phyloP scores from a whole-genome alignment of 2,888 invertebrate species.

The Endotricha flammealis region DNA sequence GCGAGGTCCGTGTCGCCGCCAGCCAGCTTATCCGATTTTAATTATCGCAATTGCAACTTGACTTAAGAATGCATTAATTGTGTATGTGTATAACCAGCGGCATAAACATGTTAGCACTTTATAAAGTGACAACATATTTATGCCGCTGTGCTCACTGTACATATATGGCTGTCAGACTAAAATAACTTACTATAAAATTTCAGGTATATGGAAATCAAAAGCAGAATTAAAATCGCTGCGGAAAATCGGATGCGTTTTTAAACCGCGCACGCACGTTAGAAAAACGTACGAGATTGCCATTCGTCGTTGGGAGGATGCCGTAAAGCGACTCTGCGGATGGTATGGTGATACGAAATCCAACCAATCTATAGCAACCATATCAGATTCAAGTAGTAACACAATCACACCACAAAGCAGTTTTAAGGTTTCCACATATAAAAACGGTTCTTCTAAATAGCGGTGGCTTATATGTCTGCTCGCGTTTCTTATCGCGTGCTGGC shows the following conservation, averaged over 20 bases:
- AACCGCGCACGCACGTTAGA: constrained; percentile 57
- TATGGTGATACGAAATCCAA: constrained; percentile 41
- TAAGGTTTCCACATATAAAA: constrained; percentile 32
- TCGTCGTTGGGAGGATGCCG: constrained; percentile 78
- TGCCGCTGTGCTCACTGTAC: constrained; percentile 3
- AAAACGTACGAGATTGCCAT: constrained; percentile 53
- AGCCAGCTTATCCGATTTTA: no score
- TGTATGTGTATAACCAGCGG: no score
- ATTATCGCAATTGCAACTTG: no score
- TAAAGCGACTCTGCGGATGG: constrained; percentile 78
- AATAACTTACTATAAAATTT: constrained; percentile 18
- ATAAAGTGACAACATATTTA: no score
- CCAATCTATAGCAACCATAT: constrained; percentile 24
- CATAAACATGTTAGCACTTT: no score
- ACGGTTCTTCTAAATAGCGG: constrained; percentile 50
- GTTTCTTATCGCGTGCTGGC: constrained; percentile 40
- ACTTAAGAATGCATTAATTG: no score
- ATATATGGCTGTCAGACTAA: constrained; percentile 3
- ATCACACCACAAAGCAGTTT: constrained; percentile 39
- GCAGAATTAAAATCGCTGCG: constrained; percentile 81
- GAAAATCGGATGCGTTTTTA: constrained; percentile 80
- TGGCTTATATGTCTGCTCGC: constrained; percentile 55
- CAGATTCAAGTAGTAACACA: constrained; percentile 35
- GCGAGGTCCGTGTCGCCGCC: no score
- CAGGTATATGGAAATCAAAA: constrained; percentile 85